Evolutionary conservation across 2,797 vertebrate genomes (phyloP).

Genomic region (Poecilia gillii): DNA sequence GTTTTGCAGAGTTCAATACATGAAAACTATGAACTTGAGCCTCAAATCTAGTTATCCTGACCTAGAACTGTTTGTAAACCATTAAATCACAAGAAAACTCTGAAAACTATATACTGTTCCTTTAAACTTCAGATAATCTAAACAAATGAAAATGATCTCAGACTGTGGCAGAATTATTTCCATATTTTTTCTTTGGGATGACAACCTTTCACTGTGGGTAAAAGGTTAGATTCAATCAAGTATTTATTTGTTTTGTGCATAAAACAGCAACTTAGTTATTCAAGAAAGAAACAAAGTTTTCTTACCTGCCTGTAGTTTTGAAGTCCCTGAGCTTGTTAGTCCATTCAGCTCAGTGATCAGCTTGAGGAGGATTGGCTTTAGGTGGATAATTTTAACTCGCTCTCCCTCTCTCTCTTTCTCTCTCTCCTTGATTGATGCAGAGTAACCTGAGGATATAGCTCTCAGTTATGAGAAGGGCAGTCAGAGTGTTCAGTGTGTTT

Average conservation of each 20-base stretch:
- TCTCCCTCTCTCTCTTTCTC: constrained; percentile 30
- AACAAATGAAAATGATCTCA: neutral
- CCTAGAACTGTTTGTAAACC: neutral
- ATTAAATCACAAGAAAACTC: neutral
- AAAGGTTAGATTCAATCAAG: neutral
- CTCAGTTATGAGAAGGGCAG: neutral
- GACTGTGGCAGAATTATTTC: neutral
- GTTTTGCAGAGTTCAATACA: neutral
- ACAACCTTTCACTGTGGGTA: neutral
- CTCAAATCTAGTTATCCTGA: neutral
- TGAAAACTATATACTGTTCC: neutral
- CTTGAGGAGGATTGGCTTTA: constrained; percentile 80
- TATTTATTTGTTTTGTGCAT: neutral
- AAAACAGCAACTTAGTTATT: neutral
- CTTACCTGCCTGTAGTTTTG: constrained; percentile 65
- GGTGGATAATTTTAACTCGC: constrained; percentile 74
- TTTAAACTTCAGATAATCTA: neutral
- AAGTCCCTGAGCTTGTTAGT: constrained; percentile 52
- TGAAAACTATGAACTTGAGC: neutral
- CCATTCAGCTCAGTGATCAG: constrained; percentile 74
- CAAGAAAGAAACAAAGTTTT: constrained; percentile 28
- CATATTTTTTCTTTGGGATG: neutral
- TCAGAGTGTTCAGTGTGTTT: neutral
- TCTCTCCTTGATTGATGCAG: constrained; percentile 15
- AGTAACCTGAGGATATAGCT: neutral